These are phyloP conservation scores for Eutrigla gurnardus DNA, from an alignment of 2,797 vertebrate species.

Conservation along the genomic window DNA sequence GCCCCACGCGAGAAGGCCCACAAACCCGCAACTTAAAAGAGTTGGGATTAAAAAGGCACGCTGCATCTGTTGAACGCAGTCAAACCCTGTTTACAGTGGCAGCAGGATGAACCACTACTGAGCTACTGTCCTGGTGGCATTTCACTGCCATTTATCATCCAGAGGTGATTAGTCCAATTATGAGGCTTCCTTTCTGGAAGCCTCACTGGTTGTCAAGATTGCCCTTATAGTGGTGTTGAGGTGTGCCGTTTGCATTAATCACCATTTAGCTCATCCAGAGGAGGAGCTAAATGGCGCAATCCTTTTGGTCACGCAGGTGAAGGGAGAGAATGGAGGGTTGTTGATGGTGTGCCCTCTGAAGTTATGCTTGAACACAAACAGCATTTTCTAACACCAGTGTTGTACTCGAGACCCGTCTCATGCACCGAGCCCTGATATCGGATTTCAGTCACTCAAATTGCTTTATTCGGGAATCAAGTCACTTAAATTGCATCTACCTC, in stretches of 20 bases:
- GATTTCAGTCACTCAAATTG: too few relatives aligned
- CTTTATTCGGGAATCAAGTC: too few relatives aligned
- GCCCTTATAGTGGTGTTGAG: slow-evolving; percentile 41
- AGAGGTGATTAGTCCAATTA: slow-evolving; percentile 76
- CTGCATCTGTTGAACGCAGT: slow-evolving; percentile 47
- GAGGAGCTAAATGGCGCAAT: slow-evolving; percentile 21
- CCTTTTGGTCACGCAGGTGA: slow-evolving; percentile 19
- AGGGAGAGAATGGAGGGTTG: slow-evolving; percentile 28
- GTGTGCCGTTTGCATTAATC: slow-evolving; percentile 61
- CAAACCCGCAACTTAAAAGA: slow-evolving; percentile 51
- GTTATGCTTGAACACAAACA: slow-evolving; percentile 4
- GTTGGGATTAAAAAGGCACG: slow-evolving; percentile 29
- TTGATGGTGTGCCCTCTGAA: slow-evolving; percentile 26
- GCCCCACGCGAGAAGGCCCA: slow-evolving; percentile 49
- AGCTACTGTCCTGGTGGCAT: slow-evolving; percentile 64
- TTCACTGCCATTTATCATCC: slow-evolving; percentile 75
- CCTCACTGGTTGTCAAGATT: slow-evolving; percentile 50
- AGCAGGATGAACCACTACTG: slow-evolving; percentile 32
- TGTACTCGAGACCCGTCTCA: not conserved
- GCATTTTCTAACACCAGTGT: not conserved
- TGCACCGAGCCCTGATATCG: too few relatives aligned
- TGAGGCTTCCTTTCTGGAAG: slow-evolving; percentile 58
- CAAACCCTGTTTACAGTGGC: slow-evolving; percentile 67
- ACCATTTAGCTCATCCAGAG: too few relatives aligned
- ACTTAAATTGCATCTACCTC: too few relatives aligned